Percentiles rank a stretch among this genome's conserved stretches.
Conservation (phyloP, 2,888 invertebrate genomes). For the Drosophila helvetica region DNA sequence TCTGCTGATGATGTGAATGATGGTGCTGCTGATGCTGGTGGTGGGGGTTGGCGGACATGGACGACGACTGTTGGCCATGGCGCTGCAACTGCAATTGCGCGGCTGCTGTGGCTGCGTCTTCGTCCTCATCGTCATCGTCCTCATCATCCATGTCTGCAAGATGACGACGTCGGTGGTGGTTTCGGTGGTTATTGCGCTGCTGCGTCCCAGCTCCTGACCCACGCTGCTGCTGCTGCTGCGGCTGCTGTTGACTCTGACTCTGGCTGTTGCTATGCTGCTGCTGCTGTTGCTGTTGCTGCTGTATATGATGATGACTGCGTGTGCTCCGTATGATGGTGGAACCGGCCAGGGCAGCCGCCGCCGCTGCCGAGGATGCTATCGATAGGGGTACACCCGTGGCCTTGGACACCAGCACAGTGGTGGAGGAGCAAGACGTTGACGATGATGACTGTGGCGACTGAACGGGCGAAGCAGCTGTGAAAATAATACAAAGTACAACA, state of each 20-base stretch:
- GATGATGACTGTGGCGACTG: constrained; percentile 79
- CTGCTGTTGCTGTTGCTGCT: constrained; percentile 59
- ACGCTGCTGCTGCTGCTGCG: constrained; percentile 51
- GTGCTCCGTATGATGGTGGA: constrained; percentile 82
- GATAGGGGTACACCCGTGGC: constrained; percentile 77
- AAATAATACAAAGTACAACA: not conserved
- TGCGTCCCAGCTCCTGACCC: constrained; percentile 55
- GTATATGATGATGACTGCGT: constrained; percentile 79
- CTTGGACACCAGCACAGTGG: constrained; percentile 80
- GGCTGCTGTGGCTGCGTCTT: constrained; percentile 51
- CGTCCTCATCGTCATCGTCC: constrained; percentile 76
- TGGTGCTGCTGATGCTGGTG: constrained; percentile 42
- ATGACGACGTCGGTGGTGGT: constrained; percentile 82
- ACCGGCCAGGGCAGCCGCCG: constrained; percentile 63
- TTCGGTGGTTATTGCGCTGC: constrained; percentile 81
- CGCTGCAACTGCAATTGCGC: constrained; percentile 35
- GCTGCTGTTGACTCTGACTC: constrained; percentile 54
- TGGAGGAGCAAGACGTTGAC: constrained; percentile 81
- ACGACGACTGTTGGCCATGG: constrained; percentile 27
- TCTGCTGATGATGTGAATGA: constrained; percentile 30
- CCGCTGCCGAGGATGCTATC: constrained; percentile 78
- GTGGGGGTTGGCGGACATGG: constrained; percentile 20
- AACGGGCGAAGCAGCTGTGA: constrained; percentile 76
- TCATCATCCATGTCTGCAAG: constrained; percentile 79
- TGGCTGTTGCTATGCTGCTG: constrained; percentile 47